Conservation (phyloP, 2,888 invertebrate species). For the Mongoloraphidia duomilia region DNA sequence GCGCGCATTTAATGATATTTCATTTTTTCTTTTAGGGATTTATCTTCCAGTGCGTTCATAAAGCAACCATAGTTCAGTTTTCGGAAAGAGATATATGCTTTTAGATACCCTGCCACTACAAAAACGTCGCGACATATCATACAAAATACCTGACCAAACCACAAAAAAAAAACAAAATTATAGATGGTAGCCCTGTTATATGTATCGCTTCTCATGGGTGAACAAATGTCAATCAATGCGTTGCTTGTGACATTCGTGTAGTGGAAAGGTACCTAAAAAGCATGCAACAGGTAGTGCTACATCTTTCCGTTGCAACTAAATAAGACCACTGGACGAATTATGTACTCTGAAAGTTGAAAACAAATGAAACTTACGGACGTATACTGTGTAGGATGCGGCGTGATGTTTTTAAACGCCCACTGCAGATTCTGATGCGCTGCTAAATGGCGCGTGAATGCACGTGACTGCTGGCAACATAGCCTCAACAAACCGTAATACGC, state of each 20-base stretch:
- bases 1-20: too few species aligned
- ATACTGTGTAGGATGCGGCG: constrained; percentile 90
- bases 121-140: background rate
- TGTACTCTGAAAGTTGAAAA: background rate
- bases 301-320: too few species aligned
- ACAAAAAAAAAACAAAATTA: constrained; percentile 3
- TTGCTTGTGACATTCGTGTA: too few species aligned
- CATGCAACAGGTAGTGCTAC: too few species aligned
- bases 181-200: too few species aligned
- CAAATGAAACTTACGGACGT: constrained; percentile 40
- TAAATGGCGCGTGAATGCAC: constrained; percentile 69
- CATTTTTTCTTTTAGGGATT: too few species aligned
- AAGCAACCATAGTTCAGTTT: too few species aligned
- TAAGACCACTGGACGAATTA: too few species aligned
- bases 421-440: constrained; percentile 90
- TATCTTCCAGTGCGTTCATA: too few species aligned
- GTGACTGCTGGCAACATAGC: constrained; percentile 80
- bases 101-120: background rate
- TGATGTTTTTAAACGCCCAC: constrained; percentile 94
- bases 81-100: too few species aligned
- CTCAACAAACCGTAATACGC: constrained; percentile 82
- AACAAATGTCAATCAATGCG: too few species aligned
- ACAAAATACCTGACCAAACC: background rate
- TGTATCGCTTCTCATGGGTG: too few species aligned
- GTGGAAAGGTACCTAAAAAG: constrained; percentile 1